Evolutionary conservation across 2,113 vertebrate genomes (phyloP).

Genomic region (Campylomormyrus numenius): DNA sequence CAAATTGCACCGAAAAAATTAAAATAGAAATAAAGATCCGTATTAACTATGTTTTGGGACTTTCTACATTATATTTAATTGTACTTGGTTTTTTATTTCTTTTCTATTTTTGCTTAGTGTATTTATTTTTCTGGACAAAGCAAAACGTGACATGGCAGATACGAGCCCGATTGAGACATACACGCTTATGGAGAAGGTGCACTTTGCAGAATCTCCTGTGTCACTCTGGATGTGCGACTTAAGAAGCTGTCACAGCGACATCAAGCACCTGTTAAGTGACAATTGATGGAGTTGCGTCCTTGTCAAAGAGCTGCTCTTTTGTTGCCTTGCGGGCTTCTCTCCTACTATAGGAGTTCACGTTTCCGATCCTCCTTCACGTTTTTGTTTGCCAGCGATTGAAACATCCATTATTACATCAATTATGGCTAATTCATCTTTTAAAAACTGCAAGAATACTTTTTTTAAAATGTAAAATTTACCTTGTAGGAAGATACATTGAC

Average conservation of each 20-base stretch:
- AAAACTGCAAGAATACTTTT: background rate
- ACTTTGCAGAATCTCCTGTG: background rate
- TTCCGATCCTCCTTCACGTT: background rate
- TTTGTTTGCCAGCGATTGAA: background rate
- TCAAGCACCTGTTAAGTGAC: slow-evolving; percentile 9
- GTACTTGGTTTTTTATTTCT: background rate
- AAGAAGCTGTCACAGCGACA: slow-evolving; percentile 1
- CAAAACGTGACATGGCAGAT: background rate
- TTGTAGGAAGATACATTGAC: background rate
- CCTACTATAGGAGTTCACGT: background rate
- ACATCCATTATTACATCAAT: background rate
- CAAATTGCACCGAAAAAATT: background rate
- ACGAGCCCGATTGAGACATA: background rate
- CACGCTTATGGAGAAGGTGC: background rate
- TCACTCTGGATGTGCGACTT: background rate
- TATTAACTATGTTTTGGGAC: background rate
- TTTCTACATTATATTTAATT: background rate
- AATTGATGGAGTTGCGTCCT: slow-evolving; percentile 8
- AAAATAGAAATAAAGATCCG: background rate
- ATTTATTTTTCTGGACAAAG: background rate
- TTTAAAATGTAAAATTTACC: background rate
- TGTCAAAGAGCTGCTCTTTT: slow-evolving; percentile 4
- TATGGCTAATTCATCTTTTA: background rate
- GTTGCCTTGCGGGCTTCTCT: background rate
- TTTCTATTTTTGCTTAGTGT: background rate